Evolutionary conservation across 1,140 invertebrate genomes (phyloP), one percentile per base, ranked within the genome.

Genomic region (Zaprionus vittiger): DNA sequence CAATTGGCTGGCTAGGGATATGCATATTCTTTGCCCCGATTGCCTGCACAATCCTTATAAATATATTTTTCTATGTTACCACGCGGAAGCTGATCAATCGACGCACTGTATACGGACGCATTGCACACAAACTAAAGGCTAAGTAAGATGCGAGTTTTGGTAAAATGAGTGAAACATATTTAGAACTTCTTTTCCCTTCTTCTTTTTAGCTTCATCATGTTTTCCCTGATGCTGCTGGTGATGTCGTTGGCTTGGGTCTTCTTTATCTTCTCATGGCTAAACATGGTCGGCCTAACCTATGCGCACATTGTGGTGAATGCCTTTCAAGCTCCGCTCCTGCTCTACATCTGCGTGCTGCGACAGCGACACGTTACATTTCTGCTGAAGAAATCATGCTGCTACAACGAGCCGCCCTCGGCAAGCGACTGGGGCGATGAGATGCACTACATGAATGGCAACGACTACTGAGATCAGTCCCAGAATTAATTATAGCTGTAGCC

Each of bases 361-460:
- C 96, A 97, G 83, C 95, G 95, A 69, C 95, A 96, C 79, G 96
- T 97, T 1, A 95, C 94, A 5, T 97, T 96, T 92, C 93, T 97
- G 49, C 92, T 97, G 5, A 94, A 95, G 52, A 97, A 97, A 92
- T 96, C 96, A 52, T 97, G 96, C 92, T 96, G 95, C 82, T 96
- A 95, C 82, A 95, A 94, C 15, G 95, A 95, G 70, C 95, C 96
- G 0, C 93, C 93, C 28, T 92, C 94, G 5, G 94, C 95, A 0
- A 95, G 95, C 2, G 96, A 97, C 81, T 97, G 96, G 96, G 97
- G 96, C 5, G 97, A 97, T 91, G 97, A 97, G 93, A 95, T 97
- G 96, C 96, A 95, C 47, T 96, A 96, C 67, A 97, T 97, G 94
- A 96, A 97, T 91, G 95, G 95, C 24, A 95, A 95, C 68, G 95